Evolutionary conservation across 1,140 invertebrate species (phyloP).

Genomic region (Plectrocnemia conspersa): DNA sequence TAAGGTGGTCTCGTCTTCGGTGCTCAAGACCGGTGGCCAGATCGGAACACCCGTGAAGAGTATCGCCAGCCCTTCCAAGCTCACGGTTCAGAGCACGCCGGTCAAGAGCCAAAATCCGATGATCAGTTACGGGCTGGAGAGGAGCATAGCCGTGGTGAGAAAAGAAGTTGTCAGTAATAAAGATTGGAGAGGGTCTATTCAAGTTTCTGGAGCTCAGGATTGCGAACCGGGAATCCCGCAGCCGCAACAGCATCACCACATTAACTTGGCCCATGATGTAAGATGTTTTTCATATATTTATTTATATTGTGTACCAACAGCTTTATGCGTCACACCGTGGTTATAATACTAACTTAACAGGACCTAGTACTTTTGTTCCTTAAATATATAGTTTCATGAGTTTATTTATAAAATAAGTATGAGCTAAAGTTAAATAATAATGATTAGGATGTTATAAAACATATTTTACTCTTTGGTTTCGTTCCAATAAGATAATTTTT

Average conservation of each 20-base stretch:
- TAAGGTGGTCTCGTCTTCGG: constrained; percentile 45
- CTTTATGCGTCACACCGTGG: too few species aligned
- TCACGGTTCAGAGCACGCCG: constrained; percentile 52
- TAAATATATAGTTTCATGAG: too few species aligned
- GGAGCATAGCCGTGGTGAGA: constrained; percentile 35
- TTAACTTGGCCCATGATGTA: constrained; percentile 30
- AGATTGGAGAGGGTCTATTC: constrained; percentile 25
- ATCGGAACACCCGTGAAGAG: constrained; percentile 41
- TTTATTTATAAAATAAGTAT: too few species aligned
- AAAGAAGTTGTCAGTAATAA: constrained; percentile 24
- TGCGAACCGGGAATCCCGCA: constrained; percentile 22
- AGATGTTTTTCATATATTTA: too few species aligned
- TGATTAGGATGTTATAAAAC: too few species aligned
- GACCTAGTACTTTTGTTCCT: too few species aligned
- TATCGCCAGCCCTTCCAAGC: constrained; percentile 45
- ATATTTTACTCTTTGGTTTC: too few species aligned
- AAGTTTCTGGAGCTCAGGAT: constrained; percentile 12
- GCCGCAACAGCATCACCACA: constrained; percentile 32
- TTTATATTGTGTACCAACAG: too few species aligned
- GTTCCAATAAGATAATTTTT: too few species aligned
- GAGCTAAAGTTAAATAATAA: constrained; percentile 28
- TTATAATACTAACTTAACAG: too few species aligned
- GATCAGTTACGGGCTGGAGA: constrained; percentile 50
- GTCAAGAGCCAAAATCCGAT: constrained; percentile 60
- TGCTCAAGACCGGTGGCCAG: constrained; percentile 40